Evolutionary conservation across 23 tunicate genomes (phyloP).

Genomic region (Styela plicata): DNA sequence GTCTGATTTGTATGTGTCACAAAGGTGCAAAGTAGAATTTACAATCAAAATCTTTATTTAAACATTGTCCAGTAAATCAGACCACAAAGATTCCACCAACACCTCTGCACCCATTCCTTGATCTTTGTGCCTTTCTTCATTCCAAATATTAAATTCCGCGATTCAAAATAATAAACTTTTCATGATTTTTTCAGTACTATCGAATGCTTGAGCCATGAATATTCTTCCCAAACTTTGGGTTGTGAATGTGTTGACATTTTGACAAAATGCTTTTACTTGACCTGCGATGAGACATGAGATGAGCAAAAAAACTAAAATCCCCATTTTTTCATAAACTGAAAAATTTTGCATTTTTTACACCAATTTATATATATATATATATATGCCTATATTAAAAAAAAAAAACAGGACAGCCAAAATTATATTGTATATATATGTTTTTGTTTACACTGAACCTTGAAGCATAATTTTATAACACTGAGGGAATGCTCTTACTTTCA

Average conservation of each 20-base stretch:
- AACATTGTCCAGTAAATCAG: not conserved
- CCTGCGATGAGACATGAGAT: slow-evolving; percentile 21
- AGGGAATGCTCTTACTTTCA: too few relatives aligned
- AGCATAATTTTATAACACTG: too few relatives aligned
- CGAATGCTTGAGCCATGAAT: slow-evolving; percentile 92
- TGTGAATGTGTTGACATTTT: slow-evolving; percentile 58
- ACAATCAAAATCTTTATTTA: not conserved
- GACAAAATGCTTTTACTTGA: slow-evolving; percentile 69
- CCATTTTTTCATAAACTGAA: too few relatives aligned
- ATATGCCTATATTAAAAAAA: too few relatives aligned
- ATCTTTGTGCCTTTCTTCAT: not conserved
- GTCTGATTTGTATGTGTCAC: too few relatives aligned
- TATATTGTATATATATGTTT: too few relatives aligned
- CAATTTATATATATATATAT: too few relatives aligned
- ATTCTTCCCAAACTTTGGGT: slow-evolving; percentile 78
- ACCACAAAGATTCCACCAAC: not conserved
- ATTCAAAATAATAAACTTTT: not conserved
- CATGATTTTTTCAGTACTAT: slow-evolving; percentile 34
- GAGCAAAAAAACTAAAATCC: too few relatives aligned
- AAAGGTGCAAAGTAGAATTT: not conserved
- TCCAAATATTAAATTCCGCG: not conserved
- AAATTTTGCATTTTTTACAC: too few relatives aligned
- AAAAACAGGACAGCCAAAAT: too few relatives aligned
- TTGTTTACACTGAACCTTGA: too few relatives aligned
- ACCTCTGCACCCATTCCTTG: not conserved